phyloP scores from a whole-genome alignment of 2,113 vertebrate genomes.

The Perca fluviatilis region DNA sequence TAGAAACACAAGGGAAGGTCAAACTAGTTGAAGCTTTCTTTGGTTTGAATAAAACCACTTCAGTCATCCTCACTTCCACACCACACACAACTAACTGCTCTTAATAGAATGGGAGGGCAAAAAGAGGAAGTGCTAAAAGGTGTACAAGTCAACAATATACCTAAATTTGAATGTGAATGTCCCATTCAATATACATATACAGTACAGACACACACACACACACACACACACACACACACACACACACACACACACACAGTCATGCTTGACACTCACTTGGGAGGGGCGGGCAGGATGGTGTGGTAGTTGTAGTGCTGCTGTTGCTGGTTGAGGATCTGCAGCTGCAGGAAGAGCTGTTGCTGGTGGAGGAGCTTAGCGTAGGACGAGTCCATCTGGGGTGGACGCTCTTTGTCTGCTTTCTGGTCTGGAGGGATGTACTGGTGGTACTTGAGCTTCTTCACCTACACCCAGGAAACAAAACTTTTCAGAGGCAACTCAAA shows the following conservation, averaged over 20 bases:
- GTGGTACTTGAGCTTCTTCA: slow-evolving; percentile 98
- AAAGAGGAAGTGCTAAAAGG: no score
- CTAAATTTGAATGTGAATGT: no score
- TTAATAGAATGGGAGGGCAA: no score
- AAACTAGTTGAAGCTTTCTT: neutral
- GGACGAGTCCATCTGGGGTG: slow-evolving; percentile 93
- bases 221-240: neutral
- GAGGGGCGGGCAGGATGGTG: slow-evolving; percentile 95
- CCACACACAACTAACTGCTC: slow-evolving; percentile 4
- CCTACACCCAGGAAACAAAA: slow-evolving; percentile 47
- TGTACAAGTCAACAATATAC: no score
- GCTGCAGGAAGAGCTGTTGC: slow-evolving; percentile 97
- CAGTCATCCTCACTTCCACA: slow-evolving; percentile 14
- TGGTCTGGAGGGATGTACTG: slow-evolving; percentile 99
- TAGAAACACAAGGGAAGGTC: neutral
- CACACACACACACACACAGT: slow-evolving; percentile 9
- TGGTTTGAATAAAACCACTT: neutral
- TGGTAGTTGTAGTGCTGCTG: slow-evolving; percentile 99
- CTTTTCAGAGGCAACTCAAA: neutral
- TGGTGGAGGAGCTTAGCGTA: slow-evolving; percentile 96
- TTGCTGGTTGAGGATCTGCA: slow-evolving; percentile 97
- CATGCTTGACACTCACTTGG: slow-evolving; percentile 87
- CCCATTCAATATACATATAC: no score
- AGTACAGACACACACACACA: no score
- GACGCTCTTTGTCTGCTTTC: slow-evolving; percentile 93